phyloP scores from a whole-genome alignment of 2,888 invertebrate genomes.

The Liposcelis brunnea region DNA sequence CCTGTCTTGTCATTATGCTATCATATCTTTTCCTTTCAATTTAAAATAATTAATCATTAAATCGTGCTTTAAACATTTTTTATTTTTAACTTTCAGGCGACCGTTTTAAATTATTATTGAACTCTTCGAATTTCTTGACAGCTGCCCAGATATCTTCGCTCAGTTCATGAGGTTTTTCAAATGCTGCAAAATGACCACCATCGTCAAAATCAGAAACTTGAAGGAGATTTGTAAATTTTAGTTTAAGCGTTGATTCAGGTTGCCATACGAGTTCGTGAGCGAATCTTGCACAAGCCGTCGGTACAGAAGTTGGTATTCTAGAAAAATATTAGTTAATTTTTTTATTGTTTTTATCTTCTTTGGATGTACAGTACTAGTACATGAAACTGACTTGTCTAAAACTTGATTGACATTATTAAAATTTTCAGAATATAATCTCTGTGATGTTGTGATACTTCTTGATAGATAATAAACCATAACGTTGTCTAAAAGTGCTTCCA shows the following conservation, averaged over 20 bases:
- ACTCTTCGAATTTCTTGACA: slow-evolving; percentile 30
- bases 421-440: slow-evolving; percentile 29
- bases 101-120: too few species aligned
- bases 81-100: too few species aligned
- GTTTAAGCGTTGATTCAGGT: slow-evolving; percentile 37
- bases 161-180: slow-evolving; percentile 53
- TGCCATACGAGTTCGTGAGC: slow-evolving; percentile 44
- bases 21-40: too few species aligned
- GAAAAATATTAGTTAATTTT: slow-evolving; percentile 19
- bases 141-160: slow-evolving; percentile 49
- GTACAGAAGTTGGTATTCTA: slow-evolving; percentile 48
- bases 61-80: too few species aligned
- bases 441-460: slow-evolving; percentile 28
- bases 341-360: background rate
- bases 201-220: slow-evolving; percentile 42
- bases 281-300: slow-evolving; percentile 54
- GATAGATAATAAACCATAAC: slow-evolving; percentile 36
- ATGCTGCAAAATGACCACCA: slow-evolving; percentile 72
- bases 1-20: too few species aligned
- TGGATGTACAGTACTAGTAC: too few species aligned
- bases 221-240: slow-evolving; percentile 47
- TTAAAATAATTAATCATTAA: too few species aligned
- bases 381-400: too few species aligned
- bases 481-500: slow-evolving; percentile 34
- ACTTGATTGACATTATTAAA: slow-evolving; percentile 5